Conservation (phyloP, 2,113 vertebrate genomes). For the Fulica atra region DNA sequence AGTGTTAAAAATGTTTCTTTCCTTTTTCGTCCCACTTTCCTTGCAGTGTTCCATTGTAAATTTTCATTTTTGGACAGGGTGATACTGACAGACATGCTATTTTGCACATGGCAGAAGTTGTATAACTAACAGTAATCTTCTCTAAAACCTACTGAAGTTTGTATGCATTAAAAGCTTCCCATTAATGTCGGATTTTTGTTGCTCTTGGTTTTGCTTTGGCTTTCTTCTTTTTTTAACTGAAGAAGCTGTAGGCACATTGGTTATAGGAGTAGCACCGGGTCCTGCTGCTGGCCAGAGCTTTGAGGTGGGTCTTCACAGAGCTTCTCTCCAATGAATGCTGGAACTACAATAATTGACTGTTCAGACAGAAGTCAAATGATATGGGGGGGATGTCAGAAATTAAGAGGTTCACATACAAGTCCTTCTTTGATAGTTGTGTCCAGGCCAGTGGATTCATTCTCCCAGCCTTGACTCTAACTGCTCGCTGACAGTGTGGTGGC, state of each 20-base stretch:
- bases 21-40: background rate
- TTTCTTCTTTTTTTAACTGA: background rate
- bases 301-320: background rate
- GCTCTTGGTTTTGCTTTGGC: accelerated
- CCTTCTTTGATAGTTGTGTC: background rate
- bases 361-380: background rate
- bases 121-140: background rate
- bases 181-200: background rate
- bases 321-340: background rate
- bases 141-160: background rate
- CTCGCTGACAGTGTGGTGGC: background rate
- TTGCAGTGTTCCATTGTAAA: accelerated
- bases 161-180: background rate
- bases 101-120: background rate
- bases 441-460: background rate
- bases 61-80: background rate
- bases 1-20: background rate
- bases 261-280: background rate
- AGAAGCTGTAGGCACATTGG: background rate
- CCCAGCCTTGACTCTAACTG: background rate
- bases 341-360: background rate
- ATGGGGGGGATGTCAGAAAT: background rate
- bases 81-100: background rate
- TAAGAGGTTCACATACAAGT: background rate
- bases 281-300: background rate